Evolutionary conservation across 2,797 vertebrate species (phyloP), one percentile per base, ranked within the genome.

Genomic region (Aulostomus chinensis): DNA sequence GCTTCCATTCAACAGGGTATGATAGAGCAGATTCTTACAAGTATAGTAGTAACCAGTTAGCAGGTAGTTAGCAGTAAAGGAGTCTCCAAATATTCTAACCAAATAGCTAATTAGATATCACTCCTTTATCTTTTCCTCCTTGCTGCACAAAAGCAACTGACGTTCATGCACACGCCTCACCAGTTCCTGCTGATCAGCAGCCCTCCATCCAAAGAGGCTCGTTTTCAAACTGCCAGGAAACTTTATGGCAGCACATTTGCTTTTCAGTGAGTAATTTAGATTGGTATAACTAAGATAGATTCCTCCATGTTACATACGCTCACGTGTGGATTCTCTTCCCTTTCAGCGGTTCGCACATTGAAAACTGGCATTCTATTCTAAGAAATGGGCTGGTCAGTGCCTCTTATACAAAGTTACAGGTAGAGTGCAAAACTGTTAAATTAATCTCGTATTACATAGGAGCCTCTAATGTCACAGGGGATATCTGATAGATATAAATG

Each of bases 281-380:
- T 24, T 6, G n/a, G 1, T 15, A 21, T 15, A 26, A 6, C 30
- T 14, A 4, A 5, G 25, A 7, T 12, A 8, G 29, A 4, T 26
- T 14, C 7, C 2, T 9, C 12, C 9, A 7, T 21, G 8, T 15
- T 26, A 24, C 2, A 10, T 9, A 5, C 16, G 2, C 17, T 35
- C 1, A 21, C 1, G 4, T 9, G 1, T 16, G 8, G 17, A 3
- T 29, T 36, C 16, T 47, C 1, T 58, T 9, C 50, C 24, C 43
- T 35, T 46, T 26, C 57, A 90, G 88, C 53, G 89, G 87, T 21
- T 91, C 90, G 49, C 87, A 98, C 88, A 95, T 98, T 87, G 96
- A 98, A 92, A 99, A 99, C 89, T 98, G 97, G 96, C 96, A 98
- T 68, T 98, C 96, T 26, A 98, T 99, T 80, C 89, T 99, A 74